Conservation (phyloP, 1,140 invertebrate genomes). For the Grapholita molesta region DNA sequence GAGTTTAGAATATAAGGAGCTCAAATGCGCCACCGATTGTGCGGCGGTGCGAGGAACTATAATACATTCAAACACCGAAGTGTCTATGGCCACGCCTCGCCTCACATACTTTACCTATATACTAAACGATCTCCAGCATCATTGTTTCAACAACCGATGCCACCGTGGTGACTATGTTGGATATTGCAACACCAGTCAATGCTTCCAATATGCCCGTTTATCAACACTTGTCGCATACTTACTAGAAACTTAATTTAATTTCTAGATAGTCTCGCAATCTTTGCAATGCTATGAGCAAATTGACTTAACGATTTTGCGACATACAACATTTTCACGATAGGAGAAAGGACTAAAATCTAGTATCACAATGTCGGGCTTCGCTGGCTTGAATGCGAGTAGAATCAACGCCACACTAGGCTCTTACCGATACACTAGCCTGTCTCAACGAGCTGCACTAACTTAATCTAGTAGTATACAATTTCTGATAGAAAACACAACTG, state of each 20-base stretch:
- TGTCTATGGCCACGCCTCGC: conserved; percentile 64
- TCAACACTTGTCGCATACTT: background rate
- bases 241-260: background rate
- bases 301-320: conserved; percentile 26
- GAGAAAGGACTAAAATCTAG: conserved; percentile 76
- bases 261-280: background rate
- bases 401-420: conserved; percentile 36
- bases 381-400: conserved; percentile 59
- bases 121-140: conserved; percentile 65
- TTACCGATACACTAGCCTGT: conserved; percentile 10
- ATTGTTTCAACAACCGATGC: conserved; percentile 56
- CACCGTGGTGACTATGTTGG: conserved; percentile 39
- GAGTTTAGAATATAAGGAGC: conserved; percentile 75
- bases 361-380: conserved; percentile 75
- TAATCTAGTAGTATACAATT: conserved; percentile 14
- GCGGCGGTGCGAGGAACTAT: conserved; percentile 74
- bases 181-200: conserved; percentile 32
- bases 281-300: background rate
- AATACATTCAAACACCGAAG: conserved; percentile 69
- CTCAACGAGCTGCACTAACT: conserved; percentile 19
- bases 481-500: background rate
- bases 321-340: conserved; percentile 47
- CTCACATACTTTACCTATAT: conserved; percentile 63
- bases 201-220: background rate
- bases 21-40: conserved; percentile 60